Evolutionary conservation across 35 echinoderm and acorn worm species (phyloP).

Genomic region (Anneissia japonica): DNA sequence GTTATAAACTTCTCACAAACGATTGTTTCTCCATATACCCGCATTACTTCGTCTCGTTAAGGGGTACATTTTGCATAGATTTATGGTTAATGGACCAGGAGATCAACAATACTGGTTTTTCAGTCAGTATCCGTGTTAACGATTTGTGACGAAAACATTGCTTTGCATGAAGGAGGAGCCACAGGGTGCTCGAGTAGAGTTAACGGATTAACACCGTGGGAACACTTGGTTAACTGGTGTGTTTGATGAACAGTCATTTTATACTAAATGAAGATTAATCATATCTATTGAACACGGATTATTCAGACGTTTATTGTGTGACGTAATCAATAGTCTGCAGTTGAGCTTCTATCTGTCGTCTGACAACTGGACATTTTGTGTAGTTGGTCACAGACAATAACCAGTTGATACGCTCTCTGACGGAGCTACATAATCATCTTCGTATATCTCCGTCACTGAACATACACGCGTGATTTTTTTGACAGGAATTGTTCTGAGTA

Average conservation of each 20-base stretch:
- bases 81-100: neutral
- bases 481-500: neutral
- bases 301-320: neutral
- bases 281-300: neutral
- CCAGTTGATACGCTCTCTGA: no score
- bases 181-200: neutral
- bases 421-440: no score
- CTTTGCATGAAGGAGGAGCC: neutral
- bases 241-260: neutral
- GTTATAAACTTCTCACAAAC: neutral
- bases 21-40: neutral
- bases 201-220: neutral
- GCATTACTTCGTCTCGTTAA: neutral
- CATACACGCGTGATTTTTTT: neutral
- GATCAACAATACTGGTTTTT: neutral
- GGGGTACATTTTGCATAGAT: neutral
- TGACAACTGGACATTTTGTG: no score
- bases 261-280: neutral
- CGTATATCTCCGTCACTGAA: no score
- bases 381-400: no score
- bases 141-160: no score
- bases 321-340: neutral
- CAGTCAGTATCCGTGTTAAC: neutral
- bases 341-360: no score
- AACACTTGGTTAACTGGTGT: neutral